Base-by-base conservation (phyloP, 53 echinoderm and acorn worm genomes). In the Apostichopus leukothele region DNA sequence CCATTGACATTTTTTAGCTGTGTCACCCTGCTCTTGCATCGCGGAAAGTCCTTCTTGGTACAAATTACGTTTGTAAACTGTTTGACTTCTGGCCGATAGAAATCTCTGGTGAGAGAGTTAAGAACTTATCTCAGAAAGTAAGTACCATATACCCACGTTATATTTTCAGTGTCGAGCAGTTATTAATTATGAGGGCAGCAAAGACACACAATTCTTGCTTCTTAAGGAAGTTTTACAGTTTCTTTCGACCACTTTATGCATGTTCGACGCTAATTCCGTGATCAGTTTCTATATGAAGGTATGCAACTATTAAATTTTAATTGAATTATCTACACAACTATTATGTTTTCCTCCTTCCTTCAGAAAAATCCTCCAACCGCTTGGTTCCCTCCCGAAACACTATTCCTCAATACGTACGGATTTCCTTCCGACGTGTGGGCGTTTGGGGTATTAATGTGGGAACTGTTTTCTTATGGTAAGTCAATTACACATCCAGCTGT, bases 351-450 rank as follows among this genome's bases (percentile, higher is more conserved):
- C 25, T 25, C 25, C 1, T 11, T 68, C 68, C 68, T 68, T 68
- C 68, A 68, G 68, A 68, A 21, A 54, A 22, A 80, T 80, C 80
- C 80, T 9, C 80, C 80, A 5, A 55, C 80, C 9, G 80, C 59
- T 14, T 80, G 80, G 80, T 80, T 80, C 6, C 80, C 80, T 53
- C 80, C 80, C 11, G 80, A 80, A 80, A 80, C 80, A 3, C 21
- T 80, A 21, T 80, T 57, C 21, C 54, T 80, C 5, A 9, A 20
- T 1, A 8, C 1, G 8, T 80, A 57, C 23, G 16, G 18, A 7
- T 20, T n/a, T 8, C 51, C 19, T 80, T 80, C 80, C 18, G 80
- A 80, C 54, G 23, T 80, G 19, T 80, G 80, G 80, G 23, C 80
- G 1, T 80, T 54, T 21, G 80, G 80, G 5, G 52, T 80, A 80